Base-by-base conservation (phyloP, 2,888 invertebrate species). In the Caenorhabditis becei region DNA sequence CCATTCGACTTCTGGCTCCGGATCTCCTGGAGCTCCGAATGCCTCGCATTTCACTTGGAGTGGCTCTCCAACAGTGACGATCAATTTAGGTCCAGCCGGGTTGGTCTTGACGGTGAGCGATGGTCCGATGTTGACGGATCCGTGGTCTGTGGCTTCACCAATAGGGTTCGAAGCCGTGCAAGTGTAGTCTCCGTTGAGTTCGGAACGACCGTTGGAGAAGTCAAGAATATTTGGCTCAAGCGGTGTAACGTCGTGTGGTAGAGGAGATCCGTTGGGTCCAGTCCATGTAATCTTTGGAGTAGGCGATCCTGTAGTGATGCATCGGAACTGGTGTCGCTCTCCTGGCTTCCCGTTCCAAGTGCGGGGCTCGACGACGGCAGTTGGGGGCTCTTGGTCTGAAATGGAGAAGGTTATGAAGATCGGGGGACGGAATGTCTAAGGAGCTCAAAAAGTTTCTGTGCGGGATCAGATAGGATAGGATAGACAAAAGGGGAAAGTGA, bases 311-410 rank as follows among this genome's bases (percentile, higher is more conserved):
- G 91, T 89, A 49, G 85, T 85, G 69, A 87, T 86, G 67, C 90
- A 90, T 69, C 84, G 80, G 86, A 90, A 90, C 74, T 89, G 88
- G 54, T 90, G 89, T 2, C 82, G 62, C 20, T 89, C 88, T 63
- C 90, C 90, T n/a, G 89, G 88, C 67, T 89, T 85, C 51, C 91
- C 90, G 62, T 91, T 90, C 89, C 91, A 91, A 8, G 88, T 86
- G 18, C 89, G 83, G 23, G 90, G 90, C 66, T 87, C 89, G 20
- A 90, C 90, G 37, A 87, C 84, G 28, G 90, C 90, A 0, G 91
- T 91, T 51, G 91, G 91, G 35, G 90, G 91, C 51, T 86, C 86
- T 83, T 91, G 89, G 61, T 88, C 90, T 90, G 77, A 63, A 83
- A 74, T 35, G 26, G n/a, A 11, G 10, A 10, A 10, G 10, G 5